A percentile compares a stretch with the other conserved stretches of the same genome.
Conservation (phyloP, 1,140 invertebrate species). For the Mya arenaria region DNA sequence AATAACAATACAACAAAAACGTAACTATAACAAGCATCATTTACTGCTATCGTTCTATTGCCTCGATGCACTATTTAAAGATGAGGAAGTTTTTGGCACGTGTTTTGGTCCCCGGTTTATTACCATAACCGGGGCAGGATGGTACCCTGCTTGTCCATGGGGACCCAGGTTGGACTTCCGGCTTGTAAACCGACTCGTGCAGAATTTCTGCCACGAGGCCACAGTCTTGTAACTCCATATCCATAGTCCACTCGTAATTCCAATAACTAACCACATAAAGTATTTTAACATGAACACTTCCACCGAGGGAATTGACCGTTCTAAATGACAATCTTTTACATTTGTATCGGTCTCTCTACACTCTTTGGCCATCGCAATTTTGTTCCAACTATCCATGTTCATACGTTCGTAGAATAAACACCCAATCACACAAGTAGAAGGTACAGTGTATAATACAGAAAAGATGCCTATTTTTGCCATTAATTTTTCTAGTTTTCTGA, state of each 20-base stretch:
- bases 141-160: slow-evolving; percentile 65
- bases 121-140: slow-evolving; percentile 74
- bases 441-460: slow-evolving; percentile 96
- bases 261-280: slow-evolving; percentile 84
- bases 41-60: too few species aligned
- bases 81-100: slow-evolving; percentile 64
- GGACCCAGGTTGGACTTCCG: slow-evolving; percentile 69
- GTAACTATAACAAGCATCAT: too few species aligned
- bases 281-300: slow-evolving; percentile 85
- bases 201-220: slow-evolving; percentile 78
- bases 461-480: slow-evolving; percentile 98
- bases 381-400: slow-evolving; percentile 74
- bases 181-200: slow-evolving; percentile 70
- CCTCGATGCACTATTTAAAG: slow-evolving; percentile 16
- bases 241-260: slow-evolving; percentile 83
- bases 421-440: slow-evolving; percentile 94
- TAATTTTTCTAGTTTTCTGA: slow-evolving; percentile 78
- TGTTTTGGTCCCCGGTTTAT: slow-evolving; percentile 69
- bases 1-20: too few species aligned
- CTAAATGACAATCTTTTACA: slow-evolving; percentile 73
- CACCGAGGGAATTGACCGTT: slow-evolving; percentile 79
- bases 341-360: slow-evolving; percentile 40
- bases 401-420: slow-evolving; percentile 95
- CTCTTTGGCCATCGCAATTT: slow-evolving; percentile 64
- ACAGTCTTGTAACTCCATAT: slow-evolving; percentile 80